A percentile compares a stretch with the other conserved stretches of the same genome.
These are phyloP conservation scores for Erethizon dorsatum DNA, from an alignment of 2,797 vertebrate genomes.

Conservation along the genomic window DNA sequence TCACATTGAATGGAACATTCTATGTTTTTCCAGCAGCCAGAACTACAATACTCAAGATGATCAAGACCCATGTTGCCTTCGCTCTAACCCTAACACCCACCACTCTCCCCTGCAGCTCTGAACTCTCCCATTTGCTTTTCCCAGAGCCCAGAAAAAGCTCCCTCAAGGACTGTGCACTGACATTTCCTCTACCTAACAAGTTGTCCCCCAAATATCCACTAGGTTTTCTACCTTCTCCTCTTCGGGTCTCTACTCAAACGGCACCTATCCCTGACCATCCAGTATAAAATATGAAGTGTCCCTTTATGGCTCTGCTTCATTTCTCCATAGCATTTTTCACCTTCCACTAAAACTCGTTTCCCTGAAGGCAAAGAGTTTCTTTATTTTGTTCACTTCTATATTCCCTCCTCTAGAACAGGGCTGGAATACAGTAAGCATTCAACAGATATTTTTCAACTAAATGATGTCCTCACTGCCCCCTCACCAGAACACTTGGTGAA, in stretches of 20 bases:
- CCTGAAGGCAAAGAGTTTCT: background rate
- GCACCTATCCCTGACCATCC: background rate
- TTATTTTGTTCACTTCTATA: background rate
- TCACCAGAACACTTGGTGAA: background rate
- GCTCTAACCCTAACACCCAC: background rate
- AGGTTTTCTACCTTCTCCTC: background rate
- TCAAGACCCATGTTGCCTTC: accelerated
- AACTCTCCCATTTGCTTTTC: background rate
- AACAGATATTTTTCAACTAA: conserved; percentile 1
- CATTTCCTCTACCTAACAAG: background rate
- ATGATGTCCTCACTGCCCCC: background rate
- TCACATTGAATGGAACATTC: background rate
- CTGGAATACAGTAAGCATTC: background rate
- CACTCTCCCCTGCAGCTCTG: background rate
- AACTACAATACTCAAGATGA: background rate
- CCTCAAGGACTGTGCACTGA: background rate
- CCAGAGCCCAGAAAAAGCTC: background rate
- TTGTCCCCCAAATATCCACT: background rate
- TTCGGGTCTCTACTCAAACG: background rate
- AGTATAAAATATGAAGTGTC: background rate
- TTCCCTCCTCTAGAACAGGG: background rate
- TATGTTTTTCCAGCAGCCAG: conserved; percentile 8
- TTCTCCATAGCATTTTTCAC: background rate
- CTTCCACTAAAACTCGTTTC: background rate
- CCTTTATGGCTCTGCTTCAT: background rate